A percentile compares a stretch with the other conserved stretches of the same genome.
Evolutionary conservation across 2,888 invertebrate genomes (phyloP).

Genomic region (Callimorpha dominula): DNA sequence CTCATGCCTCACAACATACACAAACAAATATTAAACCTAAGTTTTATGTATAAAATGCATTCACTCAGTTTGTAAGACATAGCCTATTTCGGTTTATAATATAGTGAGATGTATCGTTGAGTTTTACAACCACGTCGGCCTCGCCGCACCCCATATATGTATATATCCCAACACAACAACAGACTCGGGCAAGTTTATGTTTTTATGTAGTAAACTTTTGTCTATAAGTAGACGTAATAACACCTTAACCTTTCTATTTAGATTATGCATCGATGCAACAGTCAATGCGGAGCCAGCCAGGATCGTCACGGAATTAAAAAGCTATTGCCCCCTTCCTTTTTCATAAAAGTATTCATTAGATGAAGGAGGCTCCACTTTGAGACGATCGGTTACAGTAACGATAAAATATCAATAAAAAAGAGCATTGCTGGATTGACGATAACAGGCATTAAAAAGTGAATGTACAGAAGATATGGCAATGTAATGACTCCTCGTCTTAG

Average conservation of each 20-base stretch:
- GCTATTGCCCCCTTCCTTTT: conserved; percentile 71
- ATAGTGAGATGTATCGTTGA: conserved; percentile 82
- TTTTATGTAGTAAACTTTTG: conserved; percentile 26
- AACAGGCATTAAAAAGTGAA: conserved; percentile 68
- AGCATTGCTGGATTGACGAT: conserved; percentile 56
- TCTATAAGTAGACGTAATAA: conserved; percentile 39
- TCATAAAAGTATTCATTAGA: conserved; percentile 66
- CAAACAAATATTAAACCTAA: conserved; percentile 83
- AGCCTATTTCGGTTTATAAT: conserved; percentile 80
- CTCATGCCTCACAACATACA: conserved; percentile 84
- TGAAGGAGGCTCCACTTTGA: conserved; percentile 68
- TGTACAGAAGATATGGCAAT: conserved; percentile 67
- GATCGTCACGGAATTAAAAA: conserved; percentile 58
- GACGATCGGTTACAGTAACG: conserved; percentile 47
- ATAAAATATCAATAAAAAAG: conserved; percentile 56
- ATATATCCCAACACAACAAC: conserved; percentile 70
- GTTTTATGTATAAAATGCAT: conserved; percentile 85
- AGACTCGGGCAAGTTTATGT: conserved; percentile 61
- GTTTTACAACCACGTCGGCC: conserved; percentile 79
- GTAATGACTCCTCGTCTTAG: conserved; percentile 76
- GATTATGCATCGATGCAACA: conserved; percentile 47
- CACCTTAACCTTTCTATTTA: conserved; percentile 41
- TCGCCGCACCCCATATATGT: conserved; percentile 60
- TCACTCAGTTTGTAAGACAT: conserved; percentile 84
- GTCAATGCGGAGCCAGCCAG: conserved; percentile 50